Conservation (phyloP, 2,797 vertebrate genomes). For the Lepilemur septentrionalis region DNA sequence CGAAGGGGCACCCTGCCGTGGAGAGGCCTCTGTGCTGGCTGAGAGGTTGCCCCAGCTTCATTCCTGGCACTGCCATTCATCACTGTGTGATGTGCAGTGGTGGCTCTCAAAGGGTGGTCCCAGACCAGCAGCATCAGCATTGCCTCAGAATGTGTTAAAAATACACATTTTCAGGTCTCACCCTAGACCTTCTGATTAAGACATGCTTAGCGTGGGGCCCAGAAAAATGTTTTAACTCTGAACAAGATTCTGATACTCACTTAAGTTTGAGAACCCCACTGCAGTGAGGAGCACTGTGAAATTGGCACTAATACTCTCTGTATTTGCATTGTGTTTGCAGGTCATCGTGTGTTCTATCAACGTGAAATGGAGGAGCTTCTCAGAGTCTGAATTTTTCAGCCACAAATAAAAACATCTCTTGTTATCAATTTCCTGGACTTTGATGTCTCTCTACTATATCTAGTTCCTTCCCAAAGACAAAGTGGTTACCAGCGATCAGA, state of each 20-base stretch:
- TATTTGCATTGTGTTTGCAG: background rate
- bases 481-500: background rate
- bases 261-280: background rate
- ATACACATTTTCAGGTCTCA: background rate
- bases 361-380: background rate
- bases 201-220: background rate
- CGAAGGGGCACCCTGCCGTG: background rate
- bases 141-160: background rate
- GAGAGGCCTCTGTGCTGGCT: background rate
- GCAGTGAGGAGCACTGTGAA: too few species aligned
- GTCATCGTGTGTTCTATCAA: background rate
- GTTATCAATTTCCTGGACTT: background rate
- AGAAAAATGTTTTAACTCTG: background rate
- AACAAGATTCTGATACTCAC: background rate
- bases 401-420: background rate
- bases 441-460: background rate
- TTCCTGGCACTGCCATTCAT: background rate
- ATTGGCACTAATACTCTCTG: background rate
- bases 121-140: background rate
- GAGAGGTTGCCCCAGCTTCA: background rate
- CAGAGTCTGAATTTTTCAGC: background rate
- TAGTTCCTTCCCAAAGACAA: background rate
- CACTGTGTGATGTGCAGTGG: rapidly evolving
- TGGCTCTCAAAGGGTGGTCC: background rate
- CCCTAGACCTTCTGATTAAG: background rate